Evolutionary conservation across 2,113 vertebrate genomes (phyloP), one percentile per base, ranked within the genome.

Genomic region (Scytalopus superciliaris): DNA sequence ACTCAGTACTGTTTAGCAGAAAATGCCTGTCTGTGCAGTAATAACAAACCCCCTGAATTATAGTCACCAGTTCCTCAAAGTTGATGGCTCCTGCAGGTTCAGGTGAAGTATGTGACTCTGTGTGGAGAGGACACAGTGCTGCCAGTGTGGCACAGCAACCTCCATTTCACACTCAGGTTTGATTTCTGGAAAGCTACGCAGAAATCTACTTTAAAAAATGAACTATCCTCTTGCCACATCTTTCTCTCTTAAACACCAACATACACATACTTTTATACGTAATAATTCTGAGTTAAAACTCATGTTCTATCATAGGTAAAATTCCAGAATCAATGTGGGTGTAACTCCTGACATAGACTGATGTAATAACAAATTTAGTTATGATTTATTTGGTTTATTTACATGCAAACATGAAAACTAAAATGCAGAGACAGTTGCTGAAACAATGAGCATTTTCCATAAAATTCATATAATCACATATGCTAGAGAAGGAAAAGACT

Each of bases 1-100:
- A 92, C 84, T 97, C 97, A 91, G 92, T 53, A 12, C 89, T 87
- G 50, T 94, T 97, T 96, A 95, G 95, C 64, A 95, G 93, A 95
- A 96, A 96, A 96, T 28, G 62, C 56, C 84, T 78, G 33, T 28
- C 27, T 53, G 94, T 85, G 39, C 79, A 27, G 9, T 44, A 89
- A 76, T 93, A 96, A 94, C 84, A 76, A 88, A 92, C 86, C 28
- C 40, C 40, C 35, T 83, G 89, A 97, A 95, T 95, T 91, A 73
- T 12, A 63, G 87, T 56, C 16, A 33, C 74, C 89, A 84, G 69
- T 73, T 95, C 88, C 63, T 86, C 66, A 44, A 64, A 89, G 50
- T 57, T 59, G 67, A 95, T 59, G 84, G 78, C 90, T 96, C 88
- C 92, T 96, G 92, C 56, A 96, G 82, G 76, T 76, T 90, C 45